Conservation (phyloP, 1,140 invertebrate species). For the Papilio aristodemus region DNA sequence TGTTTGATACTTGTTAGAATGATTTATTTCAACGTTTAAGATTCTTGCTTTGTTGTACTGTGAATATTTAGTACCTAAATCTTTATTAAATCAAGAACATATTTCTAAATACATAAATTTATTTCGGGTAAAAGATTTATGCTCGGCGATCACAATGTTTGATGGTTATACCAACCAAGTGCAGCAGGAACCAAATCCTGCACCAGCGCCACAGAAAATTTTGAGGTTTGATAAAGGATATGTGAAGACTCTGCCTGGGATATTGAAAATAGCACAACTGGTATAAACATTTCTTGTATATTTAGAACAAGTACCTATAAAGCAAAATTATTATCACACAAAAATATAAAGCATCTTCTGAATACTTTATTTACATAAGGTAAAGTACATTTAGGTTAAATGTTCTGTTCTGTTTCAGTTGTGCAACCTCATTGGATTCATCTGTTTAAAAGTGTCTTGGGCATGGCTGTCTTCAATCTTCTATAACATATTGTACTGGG, state of each 20-base stretch:
- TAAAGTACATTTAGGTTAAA: no score
- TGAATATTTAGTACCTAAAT: no score
- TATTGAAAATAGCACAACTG: conserved; percentile 60
- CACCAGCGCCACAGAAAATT: conserved; percentile 51
- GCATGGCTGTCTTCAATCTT: conserved; percentile 63
- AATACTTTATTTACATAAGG: no score
- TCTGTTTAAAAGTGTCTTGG: conserved; percentile 89
- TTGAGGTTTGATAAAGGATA: conserved; percentile 63
- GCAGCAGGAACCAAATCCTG: conserved; percentile 34
- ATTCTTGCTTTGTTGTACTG: no score
- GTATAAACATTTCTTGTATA: conserved; percentile 44
- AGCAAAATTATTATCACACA: no score
- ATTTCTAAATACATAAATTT: background rate
- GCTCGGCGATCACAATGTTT: conserved; percentile 49
- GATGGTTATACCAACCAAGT: conserved; percentile 53
- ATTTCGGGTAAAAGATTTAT: background rate
- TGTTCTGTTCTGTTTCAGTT: conserved; percentile 84
- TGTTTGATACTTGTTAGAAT: no score
- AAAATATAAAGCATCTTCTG: no score
- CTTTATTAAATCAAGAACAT: background rate
- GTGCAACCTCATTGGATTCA: conserved; percentile 89
- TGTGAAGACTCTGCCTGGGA: conserved; percentile 55
- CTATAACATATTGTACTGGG: conserved; percentile 91
- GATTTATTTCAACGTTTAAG: no score
- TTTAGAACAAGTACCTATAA: conserved; percentile 14